phyloP scores from a whole-genome alignment of 2,797 vertebrate species.

The Scyliorhinus canicula region DNA sequence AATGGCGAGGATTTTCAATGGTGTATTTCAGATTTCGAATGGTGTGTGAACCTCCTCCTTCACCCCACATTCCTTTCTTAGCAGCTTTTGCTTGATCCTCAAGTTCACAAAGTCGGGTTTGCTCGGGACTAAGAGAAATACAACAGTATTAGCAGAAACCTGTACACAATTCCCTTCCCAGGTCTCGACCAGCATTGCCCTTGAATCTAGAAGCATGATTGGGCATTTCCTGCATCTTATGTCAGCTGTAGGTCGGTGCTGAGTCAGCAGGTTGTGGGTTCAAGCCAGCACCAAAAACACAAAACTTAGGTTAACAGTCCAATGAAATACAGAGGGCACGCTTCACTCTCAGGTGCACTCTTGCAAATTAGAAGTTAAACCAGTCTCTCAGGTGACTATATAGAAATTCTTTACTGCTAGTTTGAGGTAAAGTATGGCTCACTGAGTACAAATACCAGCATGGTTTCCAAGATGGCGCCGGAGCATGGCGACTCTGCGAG shows the following conservation, averaged over 20 bases:
- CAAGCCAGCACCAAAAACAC: neutral
- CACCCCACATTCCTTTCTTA: conserved; percentile 88
- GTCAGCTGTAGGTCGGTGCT: neutral
- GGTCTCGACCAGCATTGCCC: neutral
- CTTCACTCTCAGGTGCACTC: neutral
- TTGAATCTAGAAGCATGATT: neutral
- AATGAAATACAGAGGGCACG: neutral
- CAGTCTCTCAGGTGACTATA: neutral
- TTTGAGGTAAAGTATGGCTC: neutral
- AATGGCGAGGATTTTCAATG: conserved; percentile 90
- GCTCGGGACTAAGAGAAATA: conserved; percentile 71
- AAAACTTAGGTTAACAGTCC: neutral
- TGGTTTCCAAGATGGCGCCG: no score
- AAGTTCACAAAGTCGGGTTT: conserved; percentile 80
- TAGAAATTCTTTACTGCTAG: neutral
- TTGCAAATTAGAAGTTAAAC: neutral
- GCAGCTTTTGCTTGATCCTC: conserved; percentile 81
- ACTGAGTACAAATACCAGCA: no score
- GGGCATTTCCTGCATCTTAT: neutral
- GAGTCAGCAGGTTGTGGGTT: neutral
- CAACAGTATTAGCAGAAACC: neutral
- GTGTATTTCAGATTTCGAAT: conserved; percentile 85
- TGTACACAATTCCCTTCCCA: no score
- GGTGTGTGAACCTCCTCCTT: conserved; percentile 77
- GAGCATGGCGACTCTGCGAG: no score